A percentile compares a stretch with the other conserved stretches of the same genome.
These are phyloP conservation scores for Myodes glareolus DNA, from an alignment of 2,113 vertebrate genomes.

Conservation along the genomic window DNA sequence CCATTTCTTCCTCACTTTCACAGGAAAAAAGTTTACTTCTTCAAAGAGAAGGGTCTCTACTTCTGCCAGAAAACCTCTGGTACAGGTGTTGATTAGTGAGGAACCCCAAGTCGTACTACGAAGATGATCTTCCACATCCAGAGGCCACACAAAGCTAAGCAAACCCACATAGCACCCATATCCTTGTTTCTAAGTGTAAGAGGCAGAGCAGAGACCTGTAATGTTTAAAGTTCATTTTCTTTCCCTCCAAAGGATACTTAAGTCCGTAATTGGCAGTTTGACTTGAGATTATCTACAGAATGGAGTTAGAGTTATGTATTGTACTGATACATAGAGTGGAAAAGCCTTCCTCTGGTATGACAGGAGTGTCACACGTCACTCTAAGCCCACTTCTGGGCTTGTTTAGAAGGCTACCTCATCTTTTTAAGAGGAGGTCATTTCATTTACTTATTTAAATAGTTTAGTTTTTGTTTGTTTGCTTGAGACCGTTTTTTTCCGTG, in stretches of 20 bases:
- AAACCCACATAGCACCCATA: background rate
- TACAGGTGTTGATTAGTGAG: background rate
- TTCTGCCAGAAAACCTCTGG: background rate
- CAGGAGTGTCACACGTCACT: background rate
- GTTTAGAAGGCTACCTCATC: background rate
- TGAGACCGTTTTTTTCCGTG: background rate
- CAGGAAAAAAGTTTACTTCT: constrained; percentile 48
- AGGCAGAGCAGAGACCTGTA: background rate
- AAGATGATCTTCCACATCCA: background rate
- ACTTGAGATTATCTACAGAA: background rate
- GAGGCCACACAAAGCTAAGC: background rate
- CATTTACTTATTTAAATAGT: background rate
- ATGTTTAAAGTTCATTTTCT: background rate
- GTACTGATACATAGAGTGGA: background rate
- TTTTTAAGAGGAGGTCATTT: background rate
- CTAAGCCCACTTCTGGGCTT: background rate
- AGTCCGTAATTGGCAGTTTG: background rate
- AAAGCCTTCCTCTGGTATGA: background rate
- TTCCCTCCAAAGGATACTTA: background rate
- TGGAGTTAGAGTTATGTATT: background rate
- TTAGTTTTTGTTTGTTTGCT: background rate
- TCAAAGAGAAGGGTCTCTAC: background rate
- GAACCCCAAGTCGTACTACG: background rate
- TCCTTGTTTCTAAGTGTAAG: background rate
- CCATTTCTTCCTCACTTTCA: constrained; percentile 62